These are phyloP conservation scores for Dreissena rostriformis DNA, from an alignment of 1,140 invertebrate genomes.

Conservation along the genomic window DNA sequence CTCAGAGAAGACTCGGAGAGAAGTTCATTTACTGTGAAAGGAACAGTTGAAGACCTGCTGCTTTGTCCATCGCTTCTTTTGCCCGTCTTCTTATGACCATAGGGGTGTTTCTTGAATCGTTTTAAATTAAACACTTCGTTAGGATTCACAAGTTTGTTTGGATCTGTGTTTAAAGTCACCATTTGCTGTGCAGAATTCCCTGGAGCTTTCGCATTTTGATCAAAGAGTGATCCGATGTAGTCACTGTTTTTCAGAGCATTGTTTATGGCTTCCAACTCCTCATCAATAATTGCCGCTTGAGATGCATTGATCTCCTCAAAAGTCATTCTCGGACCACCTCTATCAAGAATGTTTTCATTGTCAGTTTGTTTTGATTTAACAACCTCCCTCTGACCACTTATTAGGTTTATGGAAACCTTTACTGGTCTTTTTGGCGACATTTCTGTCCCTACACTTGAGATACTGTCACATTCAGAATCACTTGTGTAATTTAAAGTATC, in stretches of 20 bases:
- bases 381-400: too few species aligned
- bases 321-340: not conserved
- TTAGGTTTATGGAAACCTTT: too few species aligned
- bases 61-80: not conserved
- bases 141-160: slow-evolving; percentile 35
- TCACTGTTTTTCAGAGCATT: slow-evolving; percentile 18
- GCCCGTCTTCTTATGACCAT: slow-evolving; percentile 51
- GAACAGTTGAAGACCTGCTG: too few species aligned
- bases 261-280: slow-evolving; percentile 46
- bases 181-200: not conserved
- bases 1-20: not conserved
- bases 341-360: too few species aligned
- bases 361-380: too few species aligned
- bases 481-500: slow-evolving; percentile 20
- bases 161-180: slow-evolving; percentile 16
- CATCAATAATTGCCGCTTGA: slow-evolving; percentile 36
- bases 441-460: not conserved
- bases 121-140: slow-evolving; percentile 31
- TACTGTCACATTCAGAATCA: slow-evolving; percentile 48
- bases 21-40: not conserved
- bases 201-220: not conserved
- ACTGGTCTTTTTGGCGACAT: too few species aligned
- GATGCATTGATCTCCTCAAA: slow-evolving; percentile 35
- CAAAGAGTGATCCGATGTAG: slow-evolving; percentile 15
- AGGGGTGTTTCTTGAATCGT: slow-evolving; percentile 52